phyloP scores from a whole-genome alignment of 2,888 invertebrate species.

The Bombylius discolor region DNA sequence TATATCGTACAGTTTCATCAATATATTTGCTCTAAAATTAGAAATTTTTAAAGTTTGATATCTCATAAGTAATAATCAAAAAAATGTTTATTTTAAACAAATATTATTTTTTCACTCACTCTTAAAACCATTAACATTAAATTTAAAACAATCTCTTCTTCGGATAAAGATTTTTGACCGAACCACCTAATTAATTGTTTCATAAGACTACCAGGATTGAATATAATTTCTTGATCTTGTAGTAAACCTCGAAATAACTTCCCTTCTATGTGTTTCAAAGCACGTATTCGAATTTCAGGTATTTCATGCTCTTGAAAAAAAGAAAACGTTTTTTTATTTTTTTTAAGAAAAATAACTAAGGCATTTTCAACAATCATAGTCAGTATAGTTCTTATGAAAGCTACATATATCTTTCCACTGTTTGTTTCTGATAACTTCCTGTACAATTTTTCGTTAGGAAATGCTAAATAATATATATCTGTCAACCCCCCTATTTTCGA shows the following conservation, averaged over 20 bases:
- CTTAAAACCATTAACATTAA: slow-evolving; percentile 25
- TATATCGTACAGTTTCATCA: slow-evolving; percentile 18
- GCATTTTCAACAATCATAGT: too few relatives aligned
- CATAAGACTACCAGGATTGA: slow-evolving; percentile 25
- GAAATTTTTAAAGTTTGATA: neutral
- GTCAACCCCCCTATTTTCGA: too few relatives aligned
- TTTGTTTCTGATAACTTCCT: too few relatives aligned
- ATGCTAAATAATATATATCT: too few relatives aligned
- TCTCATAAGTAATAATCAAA: neutral
- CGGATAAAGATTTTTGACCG: slow-evolving; percentile 21
- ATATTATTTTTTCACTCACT: slow-evolving; percentile 4
- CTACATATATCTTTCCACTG: too few relatives aligned
- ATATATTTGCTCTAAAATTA: slow-evolving; percentile 20
- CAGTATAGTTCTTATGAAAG: too few relatives aligned
- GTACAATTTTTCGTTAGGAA: too few relatives aligned
- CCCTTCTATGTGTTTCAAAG: slow-evolving; percentile 27
- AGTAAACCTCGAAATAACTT: slow-evolving; percentile 24
- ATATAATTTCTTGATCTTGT: slow-evolving; percentile 22
- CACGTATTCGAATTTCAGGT: slow-evolving; percentile 28
- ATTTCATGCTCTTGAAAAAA: slow-evolving; percentile 21
- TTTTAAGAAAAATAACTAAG: too few relatives aligned
- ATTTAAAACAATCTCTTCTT: slow-evolving; percentile 23
- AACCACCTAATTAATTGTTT: slow-evolving; percentile 34
- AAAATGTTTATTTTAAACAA: neutral
- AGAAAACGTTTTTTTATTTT: too few relatives aligned